phyloP scores from a whole-genome alignment of 2,888 invertebrate species.

The Dicycla oo region DNA sequence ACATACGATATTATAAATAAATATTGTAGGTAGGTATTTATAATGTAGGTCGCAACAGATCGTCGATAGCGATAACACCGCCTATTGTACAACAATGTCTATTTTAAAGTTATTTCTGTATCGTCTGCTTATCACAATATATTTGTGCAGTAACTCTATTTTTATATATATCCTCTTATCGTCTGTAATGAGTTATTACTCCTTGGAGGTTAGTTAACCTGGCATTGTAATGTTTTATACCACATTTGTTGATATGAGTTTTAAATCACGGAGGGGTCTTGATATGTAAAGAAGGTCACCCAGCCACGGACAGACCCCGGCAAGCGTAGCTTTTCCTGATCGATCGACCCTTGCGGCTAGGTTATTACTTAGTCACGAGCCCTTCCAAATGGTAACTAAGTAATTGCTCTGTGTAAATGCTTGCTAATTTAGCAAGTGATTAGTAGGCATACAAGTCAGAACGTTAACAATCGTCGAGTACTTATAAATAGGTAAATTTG shows the following conservation, averaged over 20 bases:
- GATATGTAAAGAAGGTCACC: no score
- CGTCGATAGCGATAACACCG: slow-evolving; percentile 17
- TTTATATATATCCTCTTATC: no score
- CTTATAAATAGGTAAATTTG: neutral
- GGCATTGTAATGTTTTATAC: slow-evolving; percentile 13
- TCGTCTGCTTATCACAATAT: slow-evolving; percentile 9
- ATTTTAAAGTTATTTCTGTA: slow-evolving; percentile 9
- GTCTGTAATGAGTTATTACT: slow-evolving; percentile 13
- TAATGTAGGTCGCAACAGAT: slow-evolving; percentile 32
- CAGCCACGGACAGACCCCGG: no score
- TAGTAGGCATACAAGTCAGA: neutral
- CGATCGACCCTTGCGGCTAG: no score
- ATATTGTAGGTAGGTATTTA: neutral
- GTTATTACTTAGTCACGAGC: no score
- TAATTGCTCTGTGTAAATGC: neutral
- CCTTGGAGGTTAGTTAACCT: slow-evolving; percentile 18
- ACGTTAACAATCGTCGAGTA: neutral
- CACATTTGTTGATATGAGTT: neutral
- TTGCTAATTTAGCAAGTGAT: slow-evolving; percentile 4
- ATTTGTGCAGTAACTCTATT: neutral
- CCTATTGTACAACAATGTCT: slow-evolving; percentile 16
- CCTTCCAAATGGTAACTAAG: no score
- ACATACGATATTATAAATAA: slow-evolving; percentile 7
- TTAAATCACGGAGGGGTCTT: no score
- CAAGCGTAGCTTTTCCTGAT: no score